These are phyloP conservation scores for Pollenia griseotomentosa DNA, from an alignment of 2,888 invertebrate species.

Conservation along the genomic window DNA sequence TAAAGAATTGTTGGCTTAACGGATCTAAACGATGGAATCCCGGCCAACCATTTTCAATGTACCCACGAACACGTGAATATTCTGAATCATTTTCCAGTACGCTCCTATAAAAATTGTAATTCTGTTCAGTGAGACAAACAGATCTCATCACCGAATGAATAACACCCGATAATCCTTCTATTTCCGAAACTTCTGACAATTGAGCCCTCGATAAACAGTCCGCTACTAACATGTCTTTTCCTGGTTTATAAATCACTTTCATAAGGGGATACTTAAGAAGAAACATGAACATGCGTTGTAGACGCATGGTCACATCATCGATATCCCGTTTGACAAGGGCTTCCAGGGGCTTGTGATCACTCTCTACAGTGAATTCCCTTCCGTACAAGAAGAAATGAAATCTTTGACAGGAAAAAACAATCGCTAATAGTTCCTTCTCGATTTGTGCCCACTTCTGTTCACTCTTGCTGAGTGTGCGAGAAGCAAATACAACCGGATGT, in stretches of 20 bases:
- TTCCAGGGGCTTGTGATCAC: constrained; percentile 79
- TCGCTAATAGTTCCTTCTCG: constrained; percentile 74
- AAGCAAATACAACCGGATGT: constrained; percentile 74
- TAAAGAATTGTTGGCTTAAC: background rate
- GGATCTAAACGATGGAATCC: background rate
- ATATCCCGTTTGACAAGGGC: constrained; percentile 74
- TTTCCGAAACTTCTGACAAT: background rate
- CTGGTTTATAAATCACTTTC: constrained; percentile 29
- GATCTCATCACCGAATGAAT: background rate
- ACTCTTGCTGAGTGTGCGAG: constrained; percentile 75
- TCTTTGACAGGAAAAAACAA: constrained; percentile 1
- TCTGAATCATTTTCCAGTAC: background rate
- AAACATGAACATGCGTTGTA: constrained; percentile 5
- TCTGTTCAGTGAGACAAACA: constrained; percentile 61
- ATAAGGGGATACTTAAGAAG: background rate
- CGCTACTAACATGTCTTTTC: constrained; percentile 38
- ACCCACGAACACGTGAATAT: background rate
- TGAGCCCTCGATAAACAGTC: background rate
- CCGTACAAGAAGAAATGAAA: constrained; percentile 69
- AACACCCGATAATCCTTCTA: constrained; percentile 28
- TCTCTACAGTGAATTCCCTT: constrained; percentile 62
- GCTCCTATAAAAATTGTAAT: constrained; percentile 11
- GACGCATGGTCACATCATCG: constrained; percentile 75
- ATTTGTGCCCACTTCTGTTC: constrained; percentile 75
- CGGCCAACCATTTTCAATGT: no score